Percentiles rank a stretch among this genome's conserved stretches.
Evolutionary conservation across 2,888 invertebrate species (phyloP).

Genomic region (Griposia aprilina): DNA sequence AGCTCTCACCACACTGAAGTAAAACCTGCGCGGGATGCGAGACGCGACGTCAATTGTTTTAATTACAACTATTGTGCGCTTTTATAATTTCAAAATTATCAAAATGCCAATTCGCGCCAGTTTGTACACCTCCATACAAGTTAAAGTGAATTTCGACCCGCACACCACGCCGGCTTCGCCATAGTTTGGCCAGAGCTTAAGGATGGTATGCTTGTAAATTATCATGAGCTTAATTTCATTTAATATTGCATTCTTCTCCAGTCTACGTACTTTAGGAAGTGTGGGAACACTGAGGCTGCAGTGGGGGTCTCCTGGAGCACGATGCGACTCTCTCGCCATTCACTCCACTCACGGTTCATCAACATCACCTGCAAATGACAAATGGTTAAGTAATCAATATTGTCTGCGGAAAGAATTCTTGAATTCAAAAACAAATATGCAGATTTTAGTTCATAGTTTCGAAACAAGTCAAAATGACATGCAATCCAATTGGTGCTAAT

Average conservation of each 20-base stretch:
- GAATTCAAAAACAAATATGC: no score
- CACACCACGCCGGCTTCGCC: not conserved
- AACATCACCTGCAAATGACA: conserved; percentile 94
- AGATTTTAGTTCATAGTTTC: no score
- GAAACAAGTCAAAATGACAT: no score
- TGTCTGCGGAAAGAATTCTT: not conserved
- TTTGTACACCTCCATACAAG: not conserved
- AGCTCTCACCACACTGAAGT: not conserved
- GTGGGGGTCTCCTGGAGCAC: conserved; percentile 96
- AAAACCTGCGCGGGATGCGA: not conserved
- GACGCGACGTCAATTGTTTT: not conserved
- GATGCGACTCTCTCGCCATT: conserved; percentile 96
- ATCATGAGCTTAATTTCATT: not conserved
- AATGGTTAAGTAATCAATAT: not conserved
- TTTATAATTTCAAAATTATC: not conserved
- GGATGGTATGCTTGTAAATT: not conserved
- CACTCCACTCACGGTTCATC: conserved; percentile 98
- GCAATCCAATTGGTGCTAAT: no score
- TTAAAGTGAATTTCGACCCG: no score
- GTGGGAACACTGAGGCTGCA: conserved; percentile 96
- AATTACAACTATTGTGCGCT: not conserved
- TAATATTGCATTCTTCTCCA: not conserved
- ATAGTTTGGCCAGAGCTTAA: not conserved
- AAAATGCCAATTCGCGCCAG: not conserved
- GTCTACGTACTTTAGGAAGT: conserved; percentile 93